A percentile compares a stretch with the other conserved stretches of the same genome.
phyloP scores from a whole-genome alignment of 2,113 vertebrate genomes.

The Neoarius graeffei region DNA sequence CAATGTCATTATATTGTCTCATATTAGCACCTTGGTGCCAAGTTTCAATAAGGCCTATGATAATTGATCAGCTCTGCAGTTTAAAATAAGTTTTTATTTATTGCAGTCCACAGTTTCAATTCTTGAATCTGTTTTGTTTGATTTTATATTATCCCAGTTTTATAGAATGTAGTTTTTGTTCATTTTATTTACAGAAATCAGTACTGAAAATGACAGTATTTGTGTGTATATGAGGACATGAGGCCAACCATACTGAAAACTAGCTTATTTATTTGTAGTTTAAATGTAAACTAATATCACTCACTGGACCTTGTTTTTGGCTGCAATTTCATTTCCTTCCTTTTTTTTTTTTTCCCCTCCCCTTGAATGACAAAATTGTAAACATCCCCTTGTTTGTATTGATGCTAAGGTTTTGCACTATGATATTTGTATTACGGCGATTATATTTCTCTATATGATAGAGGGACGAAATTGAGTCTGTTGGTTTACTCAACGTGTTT shows the following conservation, averaged over 20 bases:
- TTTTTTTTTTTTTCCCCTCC: neutral
- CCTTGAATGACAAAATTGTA: neutral
- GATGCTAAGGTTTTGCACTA: neutral
- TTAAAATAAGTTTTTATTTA: neutral
- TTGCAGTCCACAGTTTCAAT: neutral
- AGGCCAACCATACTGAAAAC: neutral
- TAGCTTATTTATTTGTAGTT: constrained; percentile 8
- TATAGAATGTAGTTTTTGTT: neutral
- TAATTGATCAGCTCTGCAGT: constrained; percentile 2
- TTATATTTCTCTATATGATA: neutral
- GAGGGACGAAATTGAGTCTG: neutral
- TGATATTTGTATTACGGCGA: neutral
- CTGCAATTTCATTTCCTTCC: neutral
- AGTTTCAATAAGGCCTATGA: neutral
- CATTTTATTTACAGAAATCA: neutral
- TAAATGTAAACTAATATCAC: neutral
- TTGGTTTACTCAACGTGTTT: neutral
- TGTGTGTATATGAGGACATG: neutral
- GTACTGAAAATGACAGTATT: constrained; percentile 1
- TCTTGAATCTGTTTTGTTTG: constrained; percentile 4
- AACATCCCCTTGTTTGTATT: constrained; percentile 5
- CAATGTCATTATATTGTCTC: no score
- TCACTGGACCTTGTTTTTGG: constrained; percentile 32
- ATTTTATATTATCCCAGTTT: neutral
- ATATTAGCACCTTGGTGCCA: neutral